Evolutionary conservation across 2,113 vertebrate genomes (phyloP), one percentile per base, ranked within the genome.

Genomic region (Rhinoderma darwinii): DNA sequence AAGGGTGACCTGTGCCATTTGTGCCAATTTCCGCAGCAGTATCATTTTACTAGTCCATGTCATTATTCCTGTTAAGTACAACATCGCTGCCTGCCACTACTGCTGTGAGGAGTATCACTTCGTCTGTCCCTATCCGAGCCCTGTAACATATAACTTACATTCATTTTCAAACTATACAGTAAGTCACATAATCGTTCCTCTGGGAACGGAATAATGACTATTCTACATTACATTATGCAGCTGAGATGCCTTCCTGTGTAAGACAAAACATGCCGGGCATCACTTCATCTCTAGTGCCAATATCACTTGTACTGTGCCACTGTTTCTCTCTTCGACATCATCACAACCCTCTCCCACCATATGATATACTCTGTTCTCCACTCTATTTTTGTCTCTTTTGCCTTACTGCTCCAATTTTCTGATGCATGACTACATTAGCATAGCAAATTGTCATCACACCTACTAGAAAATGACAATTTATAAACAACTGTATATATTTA

Each of bases 401-500:
- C 14, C 37, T 63, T 50, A 15, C 39, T n/a, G 14, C 79, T 80
- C 35, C 32, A 59, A 25, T 56, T 41, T 59, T 39, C 51, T 80
- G 78, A 80, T 32, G 51, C 78, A 80, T 80, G 54, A 39, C 22
- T 59, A 80, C 7, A 80, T 80, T 80, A 59, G 54, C 50, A 80
- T 61, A 14, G 30, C 17, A 80, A 80, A 80, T 56, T 61, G 6
- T 39, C 22, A 80, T 61, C 17, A 56, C 78, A 72, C 41, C 82
- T 51, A 51, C n/a, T 30, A 10, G 70, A 59, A 72, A 37, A n/a
- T 68, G 3, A 51, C 41, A 47, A 63, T 51, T 22, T 51, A 73
- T 43, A 83, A 83, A 50, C 61, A 73, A 83, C 37, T 32, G n/a
- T 50, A 59, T 70, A 70, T 56, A 61, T 83, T 73, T 74, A 74